A percentile compares a stretch with the other conserved stretches of the same genome.
Evolutionary conservation across 2,888 invertebrate species (phyloP).

Genomic region (Busseola fusca): DNA sequence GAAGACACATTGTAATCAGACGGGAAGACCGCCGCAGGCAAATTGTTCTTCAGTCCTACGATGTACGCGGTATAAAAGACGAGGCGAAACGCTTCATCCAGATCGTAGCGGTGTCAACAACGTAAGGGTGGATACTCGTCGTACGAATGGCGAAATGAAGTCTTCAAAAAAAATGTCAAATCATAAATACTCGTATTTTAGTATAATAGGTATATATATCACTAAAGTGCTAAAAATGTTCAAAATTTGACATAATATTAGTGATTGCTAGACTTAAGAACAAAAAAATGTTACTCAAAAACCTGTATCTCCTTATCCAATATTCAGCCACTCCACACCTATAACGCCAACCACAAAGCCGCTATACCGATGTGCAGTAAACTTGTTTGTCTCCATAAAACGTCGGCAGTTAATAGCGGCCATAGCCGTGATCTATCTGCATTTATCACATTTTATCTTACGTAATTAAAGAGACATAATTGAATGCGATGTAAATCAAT

Average conservation of each 20-base stretch:
- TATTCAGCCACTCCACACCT: neutral
- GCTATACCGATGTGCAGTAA: constrained; percentile 60
- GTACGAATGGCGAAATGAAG: too few species aligned
- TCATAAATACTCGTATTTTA: too few species aligned
- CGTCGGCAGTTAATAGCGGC: constrained; percentile 60
- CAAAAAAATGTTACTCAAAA: neutral
- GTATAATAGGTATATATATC: too few species aligned
- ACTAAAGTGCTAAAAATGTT: neutral
- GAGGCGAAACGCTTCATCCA: too few species aligned
- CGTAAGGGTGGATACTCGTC: too few species aligned
- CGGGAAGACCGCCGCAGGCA: too few species aligned
- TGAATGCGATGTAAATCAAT: constrained; percentile 57
- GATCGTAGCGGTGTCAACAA: too few species aligned
- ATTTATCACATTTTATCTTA: constrained; percentile 57
- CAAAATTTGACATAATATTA: neutral
- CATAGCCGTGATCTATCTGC: constrained; percentile 62
- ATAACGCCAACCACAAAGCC: constrained; percentile 44
- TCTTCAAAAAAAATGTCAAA: too few species aligned
- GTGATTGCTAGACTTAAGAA: neutral
- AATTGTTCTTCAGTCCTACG: too few species aligned
- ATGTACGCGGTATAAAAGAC: too few species aligned
- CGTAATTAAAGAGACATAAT: constrained; percentile 59
- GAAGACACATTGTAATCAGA: too few species aligned
- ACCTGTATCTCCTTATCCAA: constrained; percentile 17
- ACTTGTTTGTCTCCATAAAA: constrained; percentile 68